phyloP scores from a whole-genome alignment of 2,888 invertebrate genomes.

The Archips xylosteana region DNA sequence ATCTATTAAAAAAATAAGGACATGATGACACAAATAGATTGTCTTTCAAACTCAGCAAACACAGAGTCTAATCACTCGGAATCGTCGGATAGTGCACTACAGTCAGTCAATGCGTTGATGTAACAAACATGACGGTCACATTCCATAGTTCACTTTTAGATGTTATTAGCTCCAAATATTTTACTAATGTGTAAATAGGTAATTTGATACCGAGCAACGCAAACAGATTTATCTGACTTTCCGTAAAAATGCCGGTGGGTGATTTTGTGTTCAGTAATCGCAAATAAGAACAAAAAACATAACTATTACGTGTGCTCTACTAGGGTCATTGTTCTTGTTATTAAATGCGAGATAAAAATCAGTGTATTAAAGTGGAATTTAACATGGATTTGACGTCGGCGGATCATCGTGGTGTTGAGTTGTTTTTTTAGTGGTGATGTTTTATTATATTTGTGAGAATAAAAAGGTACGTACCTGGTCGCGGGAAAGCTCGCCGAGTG shows the following conservation, averaged over 20 bases:
- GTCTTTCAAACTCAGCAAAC: conserved; percentile 68
- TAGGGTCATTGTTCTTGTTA: conserved; percentile 78
- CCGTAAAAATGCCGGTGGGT: conserved; percentile 53
- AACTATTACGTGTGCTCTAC: conserved; percentile 79
- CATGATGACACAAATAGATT: conserved; percentile 84
- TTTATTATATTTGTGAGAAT: conserved; percentile 25
- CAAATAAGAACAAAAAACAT: conserved; percentile 80
- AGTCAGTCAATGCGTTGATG: conserved; percentile 74
- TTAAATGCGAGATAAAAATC: conserved; percentile 53
- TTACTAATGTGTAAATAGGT: conserved; percentile 50
- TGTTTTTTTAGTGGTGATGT: conserved; percentile 41
- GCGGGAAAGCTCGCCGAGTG: conserved; percentile 80
- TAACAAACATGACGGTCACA: conserved; percentile 85
- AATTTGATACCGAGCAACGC: conserved; percentile 49
- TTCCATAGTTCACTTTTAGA: conserved; percentile 77
- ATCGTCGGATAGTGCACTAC: conserved; percentile 59
- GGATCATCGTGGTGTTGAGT: conserved; percentile 17
- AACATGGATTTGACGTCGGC: conserved; percentile 41
- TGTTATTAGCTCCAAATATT: conserved; percentile 71
- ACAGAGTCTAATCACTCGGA: conserved; percentile 65
- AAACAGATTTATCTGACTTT: conserved; percentile 51
- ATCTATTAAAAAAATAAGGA: conserved; percentile 85
- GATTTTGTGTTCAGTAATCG: conserved; percentile 67
- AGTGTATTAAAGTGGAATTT: conserved; percentile 43
- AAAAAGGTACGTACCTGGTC: conserved; percentile 73